Conservation (phyloP, 2,888 invertebrate genomes). For the Drosophila nigricruria region DNA sequence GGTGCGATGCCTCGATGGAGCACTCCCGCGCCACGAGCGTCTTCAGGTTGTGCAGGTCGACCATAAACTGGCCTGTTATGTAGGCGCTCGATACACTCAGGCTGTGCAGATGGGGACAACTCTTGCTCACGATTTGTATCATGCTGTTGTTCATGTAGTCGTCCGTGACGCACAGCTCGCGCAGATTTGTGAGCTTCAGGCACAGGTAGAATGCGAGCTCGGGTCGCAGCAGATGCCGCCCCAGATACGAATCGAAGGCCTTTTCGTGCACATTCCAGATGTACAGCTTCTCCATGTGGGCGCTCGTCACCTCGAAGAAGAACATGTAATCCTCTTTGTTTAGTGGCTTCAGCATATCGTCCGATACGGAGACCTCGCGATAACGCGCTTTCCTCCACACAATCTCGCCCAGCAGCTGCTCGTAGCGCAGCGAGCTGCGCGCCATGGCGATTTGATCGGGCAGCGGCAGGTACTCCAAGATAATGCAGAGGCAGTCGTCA, state of each 20-base stretch:
- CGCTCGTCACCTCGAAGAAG: constrained; percentile 63
- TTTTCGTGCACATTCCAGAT: constrained; percentile 71
- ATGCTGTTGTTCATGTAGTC: constrained; percentile 67
- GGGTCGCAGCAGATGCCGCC: constrained; percentile 59
- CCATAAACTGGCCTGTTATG: constrained; percentile 62
- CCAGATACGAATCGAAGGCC: constrained; percentile 64
- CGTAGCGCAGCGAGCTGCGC: constrained; percentile 52
- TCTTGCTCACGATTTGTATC: constrained; percentile 60
- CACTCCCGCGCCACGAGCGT: constrained; percentile 64
- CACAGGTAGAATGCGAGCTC: constrained; percentile 61
- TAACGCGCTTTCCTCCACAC: constrained; percentile 64
- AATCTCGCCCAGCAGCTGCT: constrained; percentile 51
- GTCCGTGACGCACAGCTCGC: constrained; percentile 63
- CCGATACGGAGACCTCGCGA: constrained; percentile 65
- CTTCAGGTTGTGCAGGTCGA: constrained; percentile 44
- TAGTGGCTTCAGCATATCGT: constrained; percentile 52
- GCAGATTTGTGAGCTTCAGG: constrained; percentile 54
- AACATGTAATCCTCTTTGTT: constrained; percentile 65
- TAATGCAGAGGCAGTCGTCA: constrained; percentile 65
- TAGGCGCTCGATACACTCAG: constrained; percentile 66
- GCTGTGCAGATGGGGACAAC: constrained; percentile 50
- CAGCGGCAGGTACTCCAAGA: constrained; percentile 59
- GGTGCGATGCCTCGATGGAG: constrained; percentile 51
- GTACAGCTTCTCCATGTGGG: constrained; percentile 63
- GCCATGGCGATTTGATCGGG: constrained; percentile 67